Evolutionary conservation across 2,113 vertebrate species (phyloP).

Genomic region (Pholis gunnellus): DNA sequence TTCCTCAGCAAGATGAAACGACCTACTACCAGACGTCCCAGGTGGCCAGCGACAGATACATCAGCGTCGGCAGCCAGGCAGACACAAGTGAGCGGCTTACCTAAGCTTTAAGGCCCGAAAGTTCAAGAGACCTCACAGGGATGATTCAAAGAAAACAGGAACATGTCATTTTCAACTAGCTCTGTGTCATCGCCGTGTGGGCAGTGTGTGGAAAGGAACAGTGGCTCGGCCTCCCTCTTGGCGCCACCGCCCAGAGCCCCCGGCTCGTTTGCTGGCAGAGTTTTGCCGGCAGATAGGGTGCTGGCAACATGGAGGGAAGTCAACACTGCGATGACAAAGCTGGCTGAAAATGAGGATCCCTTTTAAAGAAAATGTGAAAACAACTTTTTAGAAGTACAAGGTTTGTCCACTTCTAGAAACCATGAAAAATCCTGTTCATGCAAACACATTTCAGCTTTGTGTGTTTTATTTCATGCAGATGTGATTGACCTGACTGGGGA

Average conservation of each 20-base stretch:
- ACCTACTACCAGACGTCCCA: slow-evolving; percentile 95
- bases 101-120: neutral
- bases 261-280: neutral
- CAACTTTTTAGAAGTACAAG: no score
- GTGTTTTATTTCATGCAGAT: slow-evolving; percentile 83
- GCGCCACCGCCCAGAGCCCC: neutral
- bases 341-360: neutral
- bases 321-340: neutral
- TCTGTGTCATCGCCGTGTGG: neutral
- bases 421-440: neutral
- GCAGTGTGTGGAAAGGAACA: neutral
- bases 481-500: slow-evolving; percentile 99
- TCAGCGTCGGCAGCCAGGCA: slow-evolving; percentile 98
- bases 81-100: slow-evolving; percentile 90
- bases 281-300: neutral
- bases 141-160: neutral
- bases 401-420: neutral
- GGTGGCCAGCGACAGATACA: slow-evolving; percentile 94
- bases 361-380: neutral
- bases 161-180: neutral
- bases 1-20: slow-evolving; percentile 93
- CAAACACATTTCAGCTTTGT: neutral
- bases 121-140: neutral
- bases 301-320: neutral
- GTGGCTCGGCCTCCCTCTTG: neutral